A percentile compares a stretch with the other conserved stretches of the same genome.
Conservation (phyloP, 2,888 invertebrate genomes). For the Stenodera caucasica region DNA sequence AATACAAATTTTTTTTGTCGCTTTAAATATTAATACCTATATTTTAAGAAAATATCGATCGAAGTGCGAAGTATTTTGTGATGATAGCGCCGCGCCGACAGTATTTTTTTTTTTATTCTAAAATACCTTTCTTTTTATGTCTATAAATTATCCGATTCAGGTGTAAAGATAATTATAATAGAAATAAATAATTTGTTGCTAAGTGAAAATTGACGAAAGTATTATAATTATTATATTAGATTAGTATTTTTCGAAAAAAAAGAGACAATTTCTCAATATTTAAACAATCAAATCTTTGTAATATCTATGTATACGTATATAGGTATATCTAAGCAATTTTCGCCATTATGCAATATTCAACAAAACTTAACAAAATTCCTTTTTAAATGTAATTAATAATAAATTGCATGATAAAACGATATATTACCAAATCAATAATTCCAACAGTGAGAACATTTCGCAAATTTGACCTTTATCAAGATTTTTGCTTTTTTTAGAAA, state of each 20-base stretch:
- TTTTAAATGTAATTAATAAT: not conserved
- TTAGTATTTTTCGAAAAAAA: no score
- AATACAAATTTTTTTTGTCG: conserved; percentile 17
- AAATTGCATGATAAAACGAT: conserved; percentile 2
- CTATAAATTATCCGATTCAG: not conserved
- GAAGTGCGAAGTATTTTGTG: conserved; percentile 3
- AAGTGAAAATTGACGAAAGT: not conserved
- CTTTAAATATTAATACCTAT: not conserved
- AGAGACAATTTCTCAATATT: no score
- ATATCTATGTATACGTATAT: no score
- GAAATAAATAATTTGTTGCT: not conserved
- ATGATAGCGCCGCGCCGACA: not conserved
- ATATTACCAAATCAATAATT: not conserved
- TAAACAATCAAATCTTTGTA: not conserved
- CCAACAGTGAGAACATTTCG: not conserved
- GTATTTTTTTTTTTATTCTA: no score
- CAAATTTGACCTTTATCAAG: not conserved
- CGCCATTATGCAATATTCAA: not conserved
- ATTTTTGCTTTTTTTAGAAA: not conserved
- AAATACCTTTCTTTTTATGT: no score
- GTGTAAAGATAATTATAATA: conserved; percentile 2
- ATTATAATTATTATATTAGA: no score
- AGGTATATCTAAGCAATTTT: not conserved
- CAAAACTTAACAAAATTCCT: conserved; percentile 2
- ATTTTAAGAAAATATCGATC: conserved; percentile 12